A percentile compares a stretch with the other conserved stretches of the same genome.
Evolutionary conservation across 2,797 vertebrate genomes (phyloP).

Genomic region (Mergus octosetaceus): DNA sequence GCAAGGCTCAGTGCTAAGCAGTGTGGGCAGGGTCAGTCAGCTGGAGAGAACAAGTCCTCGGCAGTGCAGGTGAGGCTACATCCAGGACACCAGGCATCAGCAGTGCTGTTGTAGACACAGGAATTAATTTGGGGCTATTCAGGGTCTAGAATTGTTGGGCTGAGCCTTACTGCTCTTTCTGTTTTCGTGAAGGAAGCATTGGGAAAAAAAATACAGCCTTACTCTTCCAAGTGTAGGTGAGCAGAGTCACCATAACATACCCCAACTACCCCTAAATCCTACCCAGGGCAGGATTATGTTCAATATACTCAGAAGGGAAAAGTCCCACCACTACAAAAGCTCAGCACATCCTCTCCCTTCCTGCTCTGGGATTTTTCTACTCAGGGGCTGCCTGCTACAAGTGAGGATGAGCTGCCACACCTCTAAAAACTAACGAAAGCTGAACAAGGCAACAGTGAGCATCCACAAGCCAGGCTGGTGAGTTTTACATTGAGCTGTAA

Average conservation of each 20-base stretch:
- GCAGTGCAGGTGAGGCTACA: background rate
- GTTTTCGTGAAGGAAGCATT: background rate
- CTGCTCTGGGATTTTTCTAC: background rate
- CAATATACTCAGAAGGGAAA: background rate
- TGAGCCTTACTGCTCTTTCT: background rate
- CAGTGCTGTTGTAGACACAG: background rate
- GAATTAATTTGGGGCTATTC: background rate
- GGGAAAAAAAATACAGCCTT: background rate
- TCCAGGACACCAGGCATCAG: background rate
- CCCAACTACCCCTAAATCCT: background rate
- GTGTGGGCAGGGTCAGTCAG: background rate
- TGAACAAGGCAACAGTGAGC: background rate
- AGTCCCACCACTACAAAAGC: background rate
- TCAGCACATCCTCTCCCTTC: background rate
- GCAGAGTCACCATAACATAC: background rate
- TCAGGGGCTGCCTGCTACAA: background rate
- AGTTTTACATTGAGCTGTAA: background rate
- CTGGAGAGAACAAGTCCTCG: background rate
- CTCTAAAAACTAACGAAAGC: background rate
- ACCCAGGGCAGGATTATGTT: background rate
- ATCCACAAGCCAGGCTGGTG: background rate
- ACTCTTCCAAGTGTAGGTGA: background rate
- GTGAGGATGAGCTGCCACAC: background rate
- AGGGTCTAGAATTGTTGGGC: background rate
- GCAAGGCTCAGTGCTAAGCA: background rate